Evolutionary conservation across 2,113 vertebrate genomes (phyloP).

Genomic region (Lontra canadensis): DNA sequence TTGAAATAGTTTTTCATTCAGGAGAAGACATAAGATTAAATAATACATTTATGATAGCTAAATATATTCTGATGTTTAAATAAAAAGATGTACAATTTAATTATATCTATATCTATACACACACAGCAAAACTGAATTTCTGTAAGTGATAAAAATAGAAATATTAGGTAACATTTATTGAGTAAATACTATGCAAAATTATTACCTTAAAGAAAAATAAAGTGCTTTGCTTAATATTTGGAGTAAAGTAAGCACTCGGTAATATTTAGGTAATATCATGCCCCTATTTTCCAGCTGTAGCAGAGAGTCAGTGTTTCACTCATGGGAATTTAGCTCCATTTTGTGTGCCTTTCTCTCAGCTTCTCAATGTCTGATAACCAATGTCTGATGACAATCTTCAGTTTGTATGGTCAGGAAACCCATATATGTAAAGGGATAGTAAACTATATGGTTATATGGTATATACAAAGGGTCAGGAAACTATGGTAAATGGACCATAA

Average conservation of each 20-base stretch:
- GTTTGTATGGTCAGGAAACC: too few species aligned
- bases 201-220: not conserved
- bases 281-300: not conserved
- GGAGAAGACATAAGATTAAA: not conserved
- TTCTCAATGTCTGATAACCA: not conserved
- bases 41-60: not conserved
- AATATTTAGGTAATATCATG: not conserved
- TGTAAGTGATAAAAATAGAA: not conserved
- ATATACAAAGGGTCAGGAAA: not conserved
- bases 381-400: too few species aligned
- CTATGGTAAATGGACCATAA: not conserved
- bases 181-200: not conserved
- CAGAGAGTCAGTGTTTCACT: not conserved
- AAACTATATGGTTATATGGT: too few species aligned
- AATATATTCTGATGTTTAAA: not conserved
- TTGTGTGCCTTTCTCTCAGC: not conserved
- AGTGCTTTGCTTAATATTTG: not conserved
- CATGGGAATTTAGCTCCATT: not conserved
- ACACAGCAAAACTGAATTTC: not conserved
- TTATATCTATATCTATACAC: too few species aligned
- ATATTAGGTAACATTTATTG: not conserved
- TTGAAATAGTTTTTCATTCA: not conserved
- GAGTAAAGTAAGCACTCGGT: not conserved
- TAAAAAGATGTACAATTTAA: not conserved
- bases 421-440: too few species aligned